Base-by-base conservation (phyloP, 2,888 invertebrate species). In the Heliothis peltigera region DNA sequence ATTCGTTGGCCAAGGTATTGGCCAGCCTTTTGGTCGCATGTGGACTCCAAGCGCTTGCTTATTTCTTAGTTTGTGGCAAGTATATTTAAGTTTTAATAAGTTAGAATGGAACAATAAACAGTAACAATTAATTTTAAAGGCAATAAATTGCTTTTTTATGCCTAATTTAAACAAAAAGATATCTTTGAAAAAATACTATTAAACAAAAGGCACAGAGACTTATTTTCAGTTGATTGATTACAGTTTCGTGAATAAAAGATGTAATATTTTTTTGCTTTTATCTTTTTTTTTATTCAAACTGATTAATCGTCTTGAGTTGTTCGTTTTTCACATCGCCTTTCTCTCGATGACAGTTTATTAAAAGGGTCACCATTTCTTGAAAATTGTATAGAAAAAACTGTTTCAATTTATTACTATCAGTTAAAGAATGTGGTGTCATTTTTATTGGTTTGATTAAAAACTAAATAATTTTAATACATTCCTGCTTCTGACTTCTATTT, bases 151-250 rank as follows among this genome's bases (percentile, higher is more conserved):
- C 12, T 32, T 32, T 32, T 32, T 12, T 0, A 8, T 32, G 32
- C 32, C 12, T 32, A 32, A 32, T 32, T 32, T 32, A 32, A 32
- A 10, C 12, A 12, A 12, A 32, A 32, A 32, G 12, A 32, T 32
- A 10, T 32, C 10, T 32, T 32, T 32, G 32, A 32, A 25, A 39
- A 4, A 4, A 39, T n/a, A 39, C 39, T 39, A 39, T 39, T 39
- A 39, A 39, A 39, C 39, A 39, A 60, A 56, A 52, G 17, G 53
- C 43, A 56, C 47, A 68, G 56, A 59, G 47, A 69, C 28, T 49
- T 42, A 56, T 60, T 53, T 74, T 51, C 51, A 61, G 32, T 74
- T 72, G 72, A 72, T 72, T 64, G 59, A 72, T 72, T 48, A 72
- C 72, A 53, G 63, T 72, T 72, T 64, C 21, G 32, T 18, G 55